Base-by-base conservation (phyloP, 1,140 invertebrate genomes). In the Oscheius sp. region DNA sequence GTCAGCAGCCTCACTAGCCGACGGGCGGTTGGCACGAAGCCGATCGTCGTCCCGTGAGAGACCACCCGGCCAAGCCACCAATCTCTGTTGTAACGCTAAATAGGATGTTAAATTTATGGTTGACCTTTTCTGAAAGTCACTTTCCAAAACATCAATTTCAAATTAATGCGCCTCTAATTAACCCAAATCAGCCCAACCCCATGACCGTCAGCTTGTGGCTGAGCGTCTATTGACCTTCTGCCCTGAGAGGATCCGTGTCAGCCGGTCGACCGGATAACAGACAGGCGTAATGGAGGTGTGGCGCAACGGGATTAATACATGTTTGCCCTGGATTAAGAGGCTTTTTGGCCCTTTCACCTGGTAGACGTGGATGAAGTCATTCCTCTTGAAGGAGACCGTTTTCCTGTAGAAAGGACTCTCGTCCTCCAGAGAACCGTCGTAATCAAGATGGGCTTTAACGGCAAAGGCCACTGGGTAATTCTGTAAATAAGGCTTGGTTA, bases 41-140 rank as follows among this genome's bases (percentile, higher is more conserved):
- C 94, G 76, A 98, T 92, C 89, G 97, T 94, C 88, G 91, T 91
- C 80, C 91, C 93, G 88, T 96, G 88, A 87, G 94, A 94, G 82
- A 99, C 95, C 84, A 97, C 89, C 80, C 95, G 89, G 32, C 96
- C 96, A 86, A 99, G 98, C 96, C 96, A 99, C 96, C 96, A 99
- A 88, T 97, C 95, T 90, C 97, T 97, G 88, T 98, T 95, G 88
- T 96, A 98, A 88, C 98, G 99, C 90, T 98, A 91, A 89, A 76
- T 76, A 32, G 61, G 35, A 35, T 32, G 36, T 63, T 34, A 15
- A 0, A 45, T 0, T 18, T 0, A 18, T 45, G 18, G 18, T 15
- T 15, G 23, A 15, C 23, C 18, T 15, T 15, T 23, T 45, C 23
- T 23, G 23, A 45, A 45, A 45, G 23, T 45, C 42, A 45, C 42